These are phyloP conservation scores for Hydrophis major DNA, from an alignment of 2,797 vertebrate genomes.

Conservation along the genomic window DNA sequence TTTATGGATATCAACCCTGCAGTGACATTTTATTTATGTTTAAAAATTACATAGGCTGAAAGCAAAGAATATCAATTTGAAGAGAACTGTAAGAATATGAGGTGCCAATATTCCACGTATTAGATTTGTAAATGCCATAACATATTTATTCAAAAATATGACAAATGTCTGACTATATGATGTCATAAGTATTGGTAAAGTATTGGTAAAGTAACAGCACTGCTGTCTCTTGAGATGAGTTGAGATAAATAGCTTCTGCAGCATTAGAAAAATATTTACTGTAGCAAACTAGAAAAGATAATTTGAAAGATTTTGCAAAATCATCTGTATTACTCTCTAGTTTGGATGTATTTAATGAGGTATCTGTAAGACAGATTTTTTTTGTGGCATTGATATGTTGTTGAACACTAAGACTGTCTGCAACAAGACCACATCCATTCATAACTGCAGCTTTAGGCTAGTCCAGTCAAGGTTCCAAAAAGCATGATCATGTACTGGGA, in stretches of 20 bases:
- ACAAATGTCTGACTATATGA: neutral
- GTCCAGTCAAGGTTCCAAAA: neutral
- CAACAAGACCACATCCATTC: neutral
- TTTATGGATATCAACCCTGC: conserved; percentile 13
- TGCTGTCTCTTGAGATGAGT: neutral
- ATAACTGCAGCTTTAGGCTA: neutral
- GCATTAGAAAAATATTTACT: conserved; percentile 20
- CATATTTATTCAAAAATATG: neutral
- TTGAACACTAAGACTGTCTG: neutral
- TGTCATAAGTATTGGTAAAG: neutral
- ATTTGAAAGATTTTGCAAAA: conserved; percentile 9
- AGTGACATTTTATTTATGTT: conserved; percentile 2
- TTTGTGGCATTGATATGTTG: neutral
- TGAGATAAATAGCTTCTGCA: neutral
- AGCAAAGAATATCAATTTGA: neutral
- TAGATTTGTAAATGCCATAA: neutral
- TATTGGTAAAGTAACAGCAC: neutral
- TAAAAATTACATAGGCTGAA: neutral
- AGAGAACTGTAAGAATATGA: neutral
- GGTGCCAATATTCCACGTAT: neutral
- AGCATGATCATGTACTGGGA: neutral
- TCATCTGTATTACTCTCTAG: conserved; percentile 1
- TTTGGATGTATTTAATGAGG: conserved; percentile 4
- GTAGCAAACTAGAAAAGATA: neutral
- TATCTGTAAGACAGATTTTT: neutral